Percentiles rank a stretch among this genome's conserved stretches.
phyloP scores from a whole-genome alignment of 2,797 vertebrate genomes.

The Megalops cyprinoides region DNA sequence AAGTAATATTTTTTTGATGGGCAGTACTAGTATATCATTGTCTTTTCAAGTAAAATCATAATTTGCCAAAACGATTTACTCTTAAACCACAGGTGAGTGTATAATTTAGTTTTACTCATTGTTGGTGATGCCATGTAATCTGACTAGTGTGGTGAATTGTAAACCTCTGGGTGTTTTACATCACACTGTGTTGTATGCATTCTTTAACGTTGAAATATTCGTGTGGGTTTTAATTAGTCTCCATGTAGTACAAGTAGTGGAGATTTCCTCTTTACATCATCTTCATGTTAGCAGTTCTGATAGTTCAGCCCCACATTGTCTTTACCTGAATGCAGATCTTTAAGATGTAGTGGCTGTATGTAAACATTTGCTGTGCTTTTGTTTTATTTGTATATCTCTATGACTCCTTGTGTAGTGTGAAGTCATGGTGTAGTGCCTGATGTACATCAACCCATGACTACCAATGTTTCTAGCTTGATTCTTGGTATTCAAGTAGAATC shows the following conservation, averaged over 20 bases:
- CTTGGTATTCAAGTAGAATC: slow-evolving; percentile 57
- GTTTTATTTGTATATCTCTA: slow-evolving; percentile 61
- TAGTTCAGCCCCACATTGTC: too few relatives aligned
- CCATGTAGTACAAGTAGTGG: background rate
- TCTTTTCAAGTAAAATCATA: slow-evolving; percentile 1
- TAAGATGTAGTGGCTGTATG: slow-evolving; percentile 49
- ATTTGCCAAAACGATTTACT: background rate
- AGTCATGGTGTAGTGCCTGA: slow-evolving; percentile 56
- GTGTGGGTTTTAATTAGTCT: background rate
- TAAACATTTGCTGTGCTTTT: slow-evolving; percentile 47
- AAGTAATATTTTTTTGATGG: background rate
- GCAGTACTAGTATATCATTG: background rate
- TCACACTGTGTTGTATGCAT: background rate
- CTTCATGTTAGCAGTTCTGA: too few relatives aligned
- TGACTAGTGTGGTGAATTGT: background rate
- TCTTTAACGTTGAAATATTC: background rate
- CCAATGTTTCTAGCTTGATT: too few relatives aligned
- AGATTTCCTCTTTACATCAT: slow-evolving; percentile 31
- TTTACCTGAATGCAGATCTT: slow-evolving; percentile 70
- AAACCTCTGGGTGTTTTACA: background rate
- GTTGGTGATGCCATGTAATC: background rate
- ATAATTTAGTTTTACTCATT: background rate
- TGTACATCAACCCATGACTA: slow-evolving; percentile 52
- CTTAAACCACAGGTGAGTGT: background rate
- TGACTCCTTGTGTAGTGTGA: too few relatives aligned